phyloP scores from a whole-genome alignment of 2,113 vertebrate genomes.

The Terrapene triunguis region DNA sequence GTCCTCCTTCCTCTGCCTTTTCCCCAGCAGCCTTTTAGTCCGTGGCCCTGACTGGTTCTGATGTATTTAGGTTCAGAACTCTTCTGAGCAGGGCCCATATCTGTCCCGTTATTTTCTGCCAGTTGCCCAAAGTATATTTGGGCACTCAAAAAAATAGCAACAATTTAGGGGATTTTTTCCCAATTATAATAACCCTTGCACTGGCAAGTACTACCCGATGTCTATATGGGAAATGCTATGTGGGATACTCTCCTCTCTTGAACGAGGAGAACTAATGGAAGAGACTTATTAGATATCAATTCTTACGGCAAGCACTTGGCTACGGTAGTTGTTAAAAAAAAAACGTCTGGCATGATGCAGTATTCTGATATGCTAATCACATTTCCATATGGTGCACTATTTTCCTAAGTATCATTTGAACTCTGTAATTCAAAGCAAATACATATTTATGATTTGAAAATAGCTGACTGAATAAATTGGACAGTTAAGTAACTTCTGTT shows the following conservation, averaged over 20 bases:
- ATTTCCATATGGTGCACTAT: slow-evolving; percentile 22
- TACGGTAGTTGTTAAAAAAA: slow-evolving; percentile 9
- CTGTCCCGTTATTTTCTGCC: neutral
- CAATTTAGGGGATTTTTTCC: neutral
- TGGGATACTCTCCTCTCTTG: neutral
- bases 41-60: neutral
- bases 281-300: neutral
- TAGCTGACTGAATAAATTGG: slow-evolving; percentile 69
- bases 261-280: neutral
- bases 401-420: slow-evolving; percentile 47
- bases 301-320: slow-evolving; percentile 3
- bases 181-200: accelerated
- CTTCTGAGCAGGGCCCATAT: neutral
- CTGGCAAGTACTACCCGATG: neutral
- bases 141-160: neutral
- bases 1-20: neutral
- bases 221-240: neutral
- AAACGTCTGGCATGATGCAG: neutral
- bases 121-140: neutral
- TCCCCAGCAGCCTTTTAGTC: neutral
- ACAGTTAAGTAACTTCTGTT: slow-evolving; percentile 72
- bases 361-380: slow-evolving; percentile 44
- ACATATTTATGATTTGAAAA: slow-evolving; percentile 71
- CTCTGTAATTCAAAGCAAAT: slow-evolving; percentile 58
- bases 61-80: neutral